Evolutionary conservation across 2,113 vertebrate species (phyloP), one percentile per base, ranked within the genome.

Genomic region (Columbina picui): DNA sequence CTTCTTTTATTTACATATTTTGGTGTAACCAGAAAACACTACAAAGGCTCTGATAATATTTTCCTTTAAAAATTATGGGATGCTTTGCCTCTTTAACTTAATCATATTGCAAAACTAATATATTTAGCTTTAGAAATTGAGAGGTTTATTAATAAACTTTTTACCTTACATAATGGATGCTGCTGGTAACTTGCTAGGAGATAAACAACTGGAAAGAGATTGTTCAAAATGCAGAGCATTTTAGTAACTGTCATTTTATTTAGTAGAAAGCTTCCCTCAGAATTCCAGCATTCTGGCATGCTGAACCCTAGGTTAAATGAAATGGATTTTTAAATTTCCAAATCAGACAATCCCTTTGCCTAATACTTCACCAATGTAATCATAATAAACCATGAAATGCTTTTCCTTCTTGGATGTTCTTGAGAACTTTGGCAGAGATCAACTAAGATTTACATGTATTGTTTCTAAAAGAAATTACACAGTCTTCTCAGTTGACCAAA

Each of bases 1-100:
- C 15, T 23, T 39, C 23, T 90, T 96, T 83, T 85, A 90, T 91
- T 96, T 91, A 83, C 74, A 36, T 65, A 41, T 79, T 82, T 63
- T 70, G 65, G 52, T 90, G 50, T 50, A 90, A 89, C 41, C 34
- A 94, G 84, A 85, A 95, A 85, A 89, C 41, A 63, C 65, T 73
- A 34, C 8, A 13, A 83, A 89, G 27, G 41, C n/a, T 85, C 84
- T n/a, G 59, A 69, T 81, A 94, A 95, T 80, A 81, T 78, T 92
- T 96, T 89, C 34, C 41, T 78, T 70, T 61, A 26, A 39, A 71
- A 75, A 81, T 78, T 84, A 81, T 9, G 36, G 43, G 60, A 53
- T 47, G 39, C 43, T 89, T 84, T 67, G 34, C 30, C 93, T 90
- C 71, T 69, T 74, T 63, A 77, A 67, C 32, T 18, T 70, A 70